These are phyloP conservation scores for Zeus faber DNA, from an alignment of 2,113 vertebrate species.

Conservation along the genomic window DNA sequence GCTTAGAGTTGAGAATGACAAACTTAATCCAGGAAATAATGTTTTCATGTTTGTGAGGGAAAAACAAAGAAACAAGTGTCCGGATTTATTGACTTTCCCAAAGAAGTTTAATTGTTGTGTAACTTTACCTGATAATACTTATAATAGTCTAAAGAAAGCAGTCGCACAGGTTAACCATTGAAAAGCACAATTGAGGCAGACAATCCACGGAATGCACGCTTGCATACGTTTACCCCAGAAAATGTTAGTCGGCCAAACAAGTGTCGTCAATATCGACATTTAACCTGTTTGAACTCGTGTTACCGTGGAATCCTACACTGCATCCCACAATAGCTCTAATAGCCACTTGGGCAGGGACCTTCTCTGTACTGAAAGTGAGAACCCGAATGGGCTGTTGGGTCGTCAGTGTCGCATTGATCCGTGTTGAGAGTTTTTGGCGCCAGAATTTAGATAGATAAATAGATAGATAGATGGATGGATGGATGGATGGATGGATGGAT, in stretches of 20 bases:
- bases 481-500: no score
- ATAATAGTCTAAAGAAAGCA: conserved; percentile 22
- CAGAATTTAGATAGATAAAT: no score
- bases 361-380: no score
- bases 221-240: conserved; percentile 35
- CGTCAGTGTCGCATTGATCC: no score
- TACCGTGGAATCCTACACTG: no score
- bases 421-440: no score
- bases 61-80: not conserved
- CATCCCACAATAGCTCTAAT: no score
- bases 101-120: conserved; percentile 20
- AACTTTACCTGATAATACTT: conserved; percentile 42
- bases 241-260: not conserved
- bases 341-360: no score
- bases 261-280: not conserved
- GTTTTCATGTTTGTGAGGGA: conserved; percentile 1
- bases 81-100: conserved; percentile 23
- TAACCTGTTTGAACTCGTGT: not conserved
- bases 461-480: no score
- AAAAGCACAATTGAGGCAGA: conserved; percentile 37
- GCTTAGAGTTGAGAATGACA: not conserved
- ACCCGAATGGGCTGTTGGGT: no score
- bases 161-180: conserved; percentile 44
- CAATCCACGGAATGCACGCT: conserved; percentile 39
- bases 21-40: conserved; percentile 17